Evolutionary conservation across 2,113 vertebrate genomes (phyloP), one percentile per base, ranked within the genome.

Genomic region (Theristicus caerulescens): DNA sequence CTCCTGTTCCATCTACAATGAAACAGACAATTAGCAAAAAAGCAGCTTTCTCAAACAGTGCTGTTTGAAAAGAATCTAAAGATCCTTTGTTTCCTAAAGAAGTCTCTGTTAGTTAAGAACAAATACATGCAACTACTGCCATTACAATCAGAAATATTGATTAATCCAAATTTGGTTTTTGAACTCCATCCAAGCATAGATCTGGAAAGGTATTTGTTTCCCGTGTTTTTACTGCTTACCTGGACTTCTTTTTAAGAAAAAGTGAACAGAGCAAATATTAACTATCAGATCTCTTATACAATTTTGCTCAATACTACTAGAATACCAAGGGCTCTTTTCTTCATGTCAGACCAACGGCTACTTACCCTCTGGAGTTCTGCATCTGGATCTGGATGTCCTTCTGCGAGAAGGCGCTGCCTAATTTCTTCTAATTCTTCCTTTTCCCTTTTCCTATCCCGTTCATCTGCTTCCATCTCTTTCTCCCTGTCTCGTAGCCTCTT

Each of bases 371-470:
- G 99, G 40, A 99, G 98, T 95, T 99, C 99, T 69, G 99, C 99
- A 95, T 99, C 99, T 79, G 99, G 99, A 97, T 99, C 99, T 72
- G 99, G 99, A 92, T 99, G 99, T 57, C 99, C 99, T 98, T 99
- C 99, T 91, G 99, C 99, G 93, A 99, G 94, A 96, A 99, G 99
- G 80, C 99, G 98, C 96, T 99, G 99, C 95, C 99, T 98, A 96
- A 99, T 99, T 98, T 99, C 99, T 96, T 99, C 99, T 84, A 99
- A 97, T 97, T 99, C 99, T 97, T 99, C 99, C 97, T 99, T 99
- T 96, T 99, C 99, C 54, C 99, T 98, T 96, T 99, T 99, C 96
- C 99, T 98, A 93, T 99, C 99, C 88, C 99, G 98, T 97, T 99
- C 99, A 96, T 99, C 99, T 66, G 98, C 98, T 98, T 99, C 99